Evolutionary conservation across 2,888 invertebrate species (phyloP), one percentile per base, ranked within the genome.

Genomic region (Pollenia angustigena): DNA sequence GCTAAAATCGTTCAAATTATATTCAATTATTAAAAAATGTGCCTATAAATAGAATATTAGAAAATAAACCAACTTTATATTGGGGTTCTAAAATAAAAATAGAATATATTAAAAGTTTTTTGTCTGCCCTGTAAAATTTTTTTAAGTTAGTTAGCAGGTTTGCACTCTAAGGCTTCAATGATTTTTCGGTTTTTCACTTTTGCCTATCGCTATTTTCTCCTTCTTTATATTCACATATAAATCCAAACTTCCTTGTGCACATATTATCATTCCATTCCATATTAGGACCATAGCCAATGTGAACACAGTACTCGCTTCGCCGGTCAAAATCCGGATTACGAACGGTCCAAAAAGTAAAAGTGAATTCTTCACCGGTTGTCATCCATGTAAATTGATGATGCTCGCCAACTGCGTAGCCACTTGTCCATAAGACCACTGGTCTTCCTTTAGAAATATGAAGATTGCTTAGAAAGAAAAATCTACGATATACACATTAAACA

Each of bases 221-320:
- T 4, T 40, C 42, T 46, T 44, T 66, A 48, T 32, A 68, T 56
- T 78, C 78, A 68, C 78, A 78, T 44, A 78, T 68, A 32, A 56
- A 78, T 40, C 78, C 78, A 23, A 32, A 78, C n/a, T 66, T 66
- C 2, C 9, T 46, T 0, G 3, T 32, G n/a, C 78, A 78, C 4
- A 10, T 16, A 32, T 78, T 23, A 18, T 68, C 78, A 23, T 68
- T 78, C 78, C 78, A 78, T 78, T 56, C 46, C 68, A 60, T 58
- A 1, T 58, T 2, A 12, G 46, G 2, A 14, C 66, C 68, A 56
- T 32, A 44, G 42, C 68, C 68, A 58, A 68, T 78, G 32, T 78
- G 78, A 18, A 56, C 32, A 40, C 79, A 79, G 12, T 50, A 54
- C 10, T 69, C 60, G 1, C 8, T 40, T 0, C 50, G 50, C 2